Evolutionary conservation across 2,888 invertebrate species (phyloP).

Genomic region (Caenorhabditis wallacei): DNA sequence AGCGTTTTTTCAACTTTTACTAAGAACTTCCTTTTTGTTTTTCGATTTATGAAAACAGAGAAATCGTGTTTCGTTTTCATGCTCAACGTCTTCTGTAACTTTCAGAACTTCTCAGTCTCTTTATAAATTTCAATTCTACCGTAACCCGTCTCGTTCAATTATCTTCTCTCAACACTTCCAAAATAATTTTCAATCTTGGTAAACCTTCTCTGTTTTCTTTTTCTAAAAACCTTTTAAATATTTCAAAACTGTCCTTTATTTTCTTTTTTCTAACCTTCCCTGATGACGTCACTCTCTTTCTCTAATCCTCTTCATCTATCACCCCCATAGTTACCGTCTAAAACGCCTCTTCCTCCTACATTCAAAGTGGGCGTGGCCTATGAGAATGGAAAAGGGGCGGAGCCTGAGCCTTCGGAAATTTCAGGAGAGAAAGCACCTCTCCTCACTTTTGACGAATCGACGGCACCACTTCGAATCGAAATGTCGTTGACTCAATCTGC

Average conservation of each 20-base stretch:
- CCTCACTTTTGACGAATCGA: slow-evolving; percentile 18
- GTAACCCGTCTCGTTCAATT: too few species aligned
- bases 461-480: slow-evolving; percentile 12
- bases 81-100: too few species aligned
- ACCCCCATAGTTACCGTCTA: slow-evolving; percentile 43
- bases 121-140: too few species aligned
- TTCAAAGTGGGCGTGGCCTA: neutral
- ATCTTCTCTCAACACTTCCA: too few species aligned
- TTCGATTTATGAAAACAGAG: too few species aligned
- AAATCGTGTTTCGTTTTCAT: too few species aligned
- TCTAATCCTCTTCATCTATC: neutral
- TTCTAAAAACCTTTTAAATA: neutral
- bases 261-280: neutral
- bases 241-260: neutral
- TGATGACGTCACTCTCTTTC: slow-evolving; percentile 3
- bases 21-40: neutral
- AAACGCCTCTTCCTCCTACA: neutral
- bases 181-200: too few species aligned
- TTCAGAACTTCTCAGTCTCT: too few species aligned
- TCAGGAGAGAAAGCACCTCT: neutral
- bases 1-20: too few species aligned
- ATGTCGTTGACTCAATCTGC: slow-evolving; percentile 40
- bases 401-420: neutral
- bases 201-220: neutral
- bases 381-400: slow-evolving; percentile 27